Percentiles rank a stretch among this genome's conserved stretches.
Evolutionary conservation across 2,113 vertebrate species (phyloP).

Genomic region (Nicator chloris): DNA sequence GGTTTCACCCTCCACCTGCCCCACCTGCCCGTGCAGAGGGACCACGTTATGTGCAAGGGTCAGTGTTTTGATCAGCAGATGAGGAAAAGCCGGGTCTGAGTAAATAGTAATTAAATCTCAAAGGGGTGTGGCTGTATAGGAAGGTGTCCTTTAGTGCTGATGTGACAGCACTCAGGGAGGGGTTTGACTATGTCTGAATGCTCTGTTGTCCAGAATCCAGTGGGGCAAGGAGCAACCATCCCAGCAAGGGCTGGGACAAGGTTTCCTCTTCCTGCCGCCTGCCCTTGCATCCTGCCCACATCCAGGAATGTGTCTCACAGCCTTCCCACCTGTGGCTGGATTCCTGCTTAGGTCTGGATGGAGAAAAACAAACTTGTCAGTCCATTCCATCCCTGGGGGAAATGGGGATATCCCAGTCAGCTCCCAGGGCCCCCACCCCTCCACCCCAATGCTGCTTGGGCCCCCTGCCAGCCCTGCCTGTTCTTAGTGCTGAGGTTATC

Average conservation of each 20-base stretch:
- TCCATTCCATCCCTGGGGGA: fast-evolving
- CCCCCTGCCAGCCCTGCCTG: fast-evolving
- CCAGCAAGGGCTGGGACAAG: background rate
- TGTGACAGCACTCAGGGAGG: background rate
- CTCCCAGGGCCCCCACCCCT: background rate
- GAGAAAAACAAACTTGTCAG: background rate
- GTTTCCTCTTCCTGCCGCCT: background rate
- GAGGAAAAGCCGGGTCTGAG: background rate
- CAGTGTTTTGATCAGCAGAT: background rate
- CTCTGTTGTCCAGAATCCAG: fast-evolving
- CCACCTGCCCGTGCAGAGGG: fast-evolving
- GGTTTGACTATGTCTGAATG: background rate
- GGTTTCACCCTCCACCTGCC: background rate
- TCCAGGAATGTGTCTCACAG: background rate
- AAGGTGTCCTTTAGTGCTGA: background rate
- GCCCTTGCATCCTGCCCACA: background rate
- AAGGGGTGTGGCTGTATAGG: background rate
- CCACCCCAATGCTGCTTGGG: background rate
- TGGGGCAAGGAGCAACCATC: background rate
- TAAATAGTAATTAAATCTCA: background rate
- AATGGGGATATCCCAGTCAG: fast-evolving
- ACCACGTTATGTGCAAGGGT: background rate
- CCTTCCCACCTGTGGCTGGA: fast-evolving
- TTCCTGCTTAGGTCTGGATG: background rate
- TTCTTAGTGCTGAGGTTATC: background rate